phyloP scores from a whole-genome alignment of 53 echinoderm and acorn worm genomes.

The Antedon mediterranea region DNA sequence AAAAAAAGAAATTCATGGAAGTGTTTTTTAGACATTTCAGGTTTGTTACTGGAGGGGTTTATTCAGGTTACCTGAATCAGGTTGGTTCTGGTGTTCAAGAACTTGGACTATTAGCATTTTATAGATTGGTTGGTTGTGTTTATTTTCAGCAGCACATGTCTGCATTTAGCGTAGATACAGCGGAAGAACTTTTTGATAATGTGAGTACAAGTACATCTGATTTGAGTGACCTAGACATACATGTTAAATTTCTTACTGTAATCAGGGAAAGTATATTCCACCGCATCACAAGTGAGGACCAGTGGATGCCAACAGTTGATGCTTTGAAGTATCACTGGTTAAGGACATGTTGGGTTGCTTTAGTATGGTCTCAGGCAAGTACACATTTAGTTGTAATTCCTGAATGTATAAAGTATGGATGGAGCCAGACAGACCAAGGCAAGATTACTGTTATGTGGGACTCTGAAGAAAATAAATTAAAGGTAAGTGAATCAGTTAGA shows the following conservation, averaged over 20 bases:
- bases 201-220: not conserved
- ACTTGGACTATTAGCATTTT: slow-evolving; percentile 21
- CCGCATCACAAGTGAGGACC: slow-evolving; percentile 16
- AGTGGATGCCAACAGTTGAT: slow-evolving; percentile 30
- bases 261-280: slow-evolving; percentile 24
- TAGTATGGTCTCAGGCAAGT: slow-evolving; percentile 22
- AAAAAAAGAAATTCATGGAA: slow-evolving; percentile 14
- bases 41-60: slow-evolving; percentile 15
- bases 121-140: slow-evolving; percentile 25
- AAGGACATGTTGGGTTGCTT: slow-evolving; percentile 26
- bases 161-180: slow-evolving; percentile 12
- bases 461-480: not conserved
- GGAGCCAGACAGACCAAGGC: not conserved
- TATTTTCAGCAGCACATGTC: slow-evolving; percentile 11
- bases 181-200: slow-evolving; percentile 19
- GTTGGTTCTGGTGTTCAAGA: not conserved
- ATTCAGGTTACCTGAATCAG: not conserved
- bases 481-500: not conserved
- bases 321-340: slow-evolving; percentile 10
- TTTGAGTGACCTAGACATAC: slow-evolving; percentile 9
- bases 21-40: slow-evolving; percentile 8
- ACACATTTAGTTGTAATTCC: slow-evolving; percentile 5
- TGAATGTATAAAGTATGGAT: slow-evolving; percentile 11
- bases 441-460: not conserved
- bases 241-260: slow-evolving; percentile 4